Percentiles rank a stretch among this genome's conserved stretches.
phyloP scores from a whole-genome alignment of 1,140 invertebrate species.

The Eumaeus atala region DNA sequence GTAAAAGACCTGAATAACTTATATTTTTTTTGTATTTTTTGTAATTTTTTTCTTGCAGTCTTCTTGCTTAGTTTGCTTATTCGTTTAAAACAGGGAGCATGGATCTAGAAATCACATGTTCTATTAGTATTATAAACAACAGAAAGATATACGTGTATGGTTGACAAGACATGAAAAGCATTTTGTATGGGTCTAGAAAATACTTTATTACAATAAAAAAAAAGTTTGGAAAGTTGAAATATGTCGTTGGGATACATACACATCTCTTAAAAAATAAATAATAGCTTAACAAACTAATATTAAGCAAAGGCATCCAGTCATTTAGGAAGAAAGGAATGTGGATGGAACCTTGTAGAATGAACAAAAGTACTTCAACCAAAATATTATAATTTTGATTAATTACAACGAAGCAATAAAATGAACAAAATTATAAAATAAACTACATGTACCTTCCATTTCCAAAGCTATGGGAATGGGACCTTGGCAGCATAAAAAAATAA shows the following conservation, averaged over 20 bases:
- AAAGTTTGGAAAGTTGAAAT: too few relatives aligned
- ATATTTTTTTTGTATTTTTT: conserved; percentile 41
- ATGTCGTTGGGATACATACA: too few relatives aligned
- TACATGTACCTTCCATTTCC: conserved; percentile 67
- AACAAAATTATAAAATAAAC: neutral
- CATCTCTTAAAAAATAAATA: too few relatives aligned
- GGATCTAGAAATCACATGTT: conserved; percentile 77
- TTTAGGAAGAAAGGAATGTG: too few relatives aligned
- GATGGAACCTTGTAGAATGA: too few relatives aligned
- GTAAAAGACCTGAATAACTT: conserved; percentile 51
- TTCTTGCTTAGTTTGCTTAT: conserved; percentile 74
- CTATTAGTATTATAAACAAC: neutral
- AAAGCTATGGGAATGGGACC: conserved; percentile 70
- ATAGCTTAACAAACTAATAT: too few relatives aligned
- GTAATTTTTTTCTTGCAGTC: conserved; percentile 61
- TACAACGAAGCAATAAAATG: too few relatives aligned
- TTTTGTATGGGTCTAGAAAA: too few relatives aligned
- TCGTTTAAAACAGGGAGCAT: conserved; percentile 86
- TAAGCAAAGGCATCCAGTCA: too few relatives aligned
- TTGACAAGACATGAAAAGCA: too few relatives aligned
- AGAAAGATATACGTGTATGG: neutral
- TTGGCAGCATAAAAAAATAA: conserved; percentile 64
- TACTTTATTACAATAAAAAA: too few relatives aligned
- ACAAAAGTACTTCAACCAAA: too few relatives aligned
- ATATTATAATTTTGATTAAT: neutral